Evolutionary conservation across 1,140 invertebrate species (phyloP), one percentile per base, ranked within the genome.

Genomic region (Protaetia brevitarsis): DNA sequence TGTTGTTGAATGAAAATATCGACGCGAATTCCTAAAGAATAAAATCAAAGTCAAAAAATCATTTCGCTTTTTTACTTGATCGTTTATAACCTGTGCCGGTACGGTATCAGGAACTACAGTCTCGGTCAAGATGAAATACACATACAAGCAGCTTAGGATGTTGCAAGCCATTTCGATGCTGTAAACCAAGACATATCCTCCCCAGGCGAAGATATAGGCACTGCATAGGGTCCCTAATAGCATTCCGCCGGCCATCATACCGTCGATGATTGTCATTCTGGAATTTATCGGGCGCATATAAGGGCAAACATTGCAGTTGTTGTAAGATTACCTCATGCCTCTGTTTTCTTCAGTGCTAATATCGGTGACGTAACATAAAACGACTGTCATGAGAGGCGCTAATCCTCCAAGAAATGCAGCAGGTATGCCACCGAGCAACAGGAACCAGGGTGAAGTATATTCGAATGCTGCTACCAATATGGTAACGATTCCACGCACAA

Each of bases 251-350:
- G 82, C 83, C 13, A 88, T 77, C 0, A 80, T 72, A 8, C 81
- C 81, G 72, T 88, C 84, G 68, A 89, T 74, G 34, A 84, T 79
- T 41, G 85, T 86, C 80, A 90, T 83, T 68, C 85, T 58, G 21
- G 5, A 28, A 58, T 34, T 34, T 34, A 34, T 34, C n/a, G 31
- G 1, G 4, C 23, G 19, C 8, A 45, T 3, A 3, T 45, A 45
- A 13, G 6, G 19, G 7, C 13, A 13, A 8, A 45, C 10, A 45
- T 21, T 19, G 3, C 23, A 27, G 0, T 11, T 19, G 1, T 30
- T 29, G 23, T 7, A 29, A 28, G 13, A 6, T n/a, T 67, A 66
- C 67, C 71, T 69, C 5, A 68, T 59, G 3, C 69, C 74, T 63
- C 73, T 67, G 37, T 70, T 66, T n/a, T 68, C 45, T 66, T 72